phyloP scores from a whole-genome alignment of 53 echinoderm and acorn worm genomes.

The Echinometra lucunter region DNA sequence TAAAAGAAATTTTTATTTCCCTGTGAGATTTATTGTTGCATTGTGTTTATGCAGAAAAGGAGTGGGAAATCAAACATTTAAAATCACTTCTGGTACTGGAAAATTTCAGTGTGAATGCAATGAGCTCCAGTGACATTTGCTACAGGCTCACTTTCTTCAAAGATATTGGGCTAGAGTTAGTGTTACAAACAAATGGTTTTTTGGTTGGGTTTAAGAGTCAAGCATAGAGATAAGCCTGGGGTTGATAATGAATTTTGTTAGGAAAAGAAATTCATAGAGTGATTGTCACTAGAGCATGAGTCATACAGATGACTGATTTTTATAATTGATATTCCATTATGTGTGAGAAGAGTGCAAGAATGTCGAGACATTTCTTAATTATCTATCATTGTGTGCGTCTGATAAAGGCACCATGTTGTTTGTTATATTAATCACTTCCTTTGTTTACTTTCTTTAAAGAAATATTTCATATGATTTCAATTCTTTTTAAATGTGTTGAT shows the following conservation, averaged over 20 bases:
- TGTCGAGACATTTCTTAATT: background rate
- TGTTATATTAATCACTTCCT: background rate
- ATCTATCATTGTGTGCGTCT: background rate
- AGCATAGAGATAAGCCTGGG: no score
- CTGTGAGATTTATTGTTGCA: background rate
- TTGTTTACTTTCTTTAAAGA: background rate
- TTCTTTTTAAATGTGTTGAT: background rate
- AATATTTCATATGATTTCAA: background rate
- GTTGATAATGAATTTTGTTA: no score
- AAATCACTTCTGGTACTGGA: background rate
- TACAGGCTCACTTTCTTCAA: no score
- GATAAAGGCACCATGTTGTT: background rate
- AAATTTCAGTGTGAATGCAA: background rate
- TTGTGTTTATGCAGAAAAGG: background rate
- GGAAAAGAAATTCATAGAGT: no score
- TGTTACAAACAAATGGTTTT: no score
- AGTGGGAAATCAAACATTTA: background rate
- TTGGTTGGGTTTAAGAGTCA: no score
- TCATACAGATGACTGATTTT: background rate
- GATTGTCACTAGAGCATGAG: no score
- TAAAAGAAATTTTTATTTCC: background rate
- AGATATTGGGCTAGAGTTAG: no score
- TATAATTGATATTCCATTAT: background rate
- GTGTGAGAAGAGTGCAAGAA: background rate
- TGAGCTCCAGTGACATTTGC: no score